Percentiles rank a stretch among this genome's conserved stretches.
phyloP scores from a whole-genome alignment of 2,113 vertebrate species.

The Emydura subglobosa region DNA sequence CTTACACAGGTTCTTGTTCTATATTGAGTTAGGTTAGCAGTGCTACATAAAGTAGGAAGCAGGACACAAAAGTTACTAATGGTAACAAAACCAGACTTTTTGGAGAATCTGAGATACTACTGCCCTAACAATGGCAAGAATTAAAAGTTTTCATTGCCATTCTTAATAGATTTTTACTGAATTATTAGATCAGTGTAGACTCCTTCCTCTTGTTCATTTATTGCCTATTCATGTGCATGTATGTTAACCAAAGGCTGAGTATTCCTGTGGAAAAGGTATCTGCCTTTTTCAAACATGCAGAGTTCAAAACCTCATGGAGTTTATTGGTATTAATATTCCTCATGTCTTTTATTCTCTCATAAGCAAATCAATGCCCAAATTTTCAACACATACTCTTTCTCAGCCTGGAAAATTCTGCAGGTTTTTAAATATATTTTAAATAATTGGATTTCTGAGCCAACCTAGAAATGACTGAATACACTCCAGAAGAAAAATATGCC shows the following conservation, averaged over 20 bases:
- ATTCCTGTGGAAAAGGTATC: neutral
- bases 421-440: neutral
- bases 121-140: neutral
- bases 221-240: neutral
- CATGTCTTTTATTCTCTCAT: neutral
- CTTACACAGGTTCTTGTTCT: neutral
- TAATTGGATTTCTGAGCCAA: neutral
- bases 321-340: neutral
- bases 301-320: neutral
- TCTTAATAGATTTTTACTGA: neutral
- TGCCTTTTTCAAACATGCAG: neutral
- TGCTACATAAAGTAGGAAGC: neutral
- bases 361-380: neutral
- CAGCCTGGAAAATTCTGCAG: neutral
- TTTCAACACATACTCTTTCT: neutral
- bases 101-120: neutral
- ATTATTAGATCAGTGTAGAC: neutral
- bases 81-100: neutral
- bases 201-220: neutral
- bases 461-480: neutral
- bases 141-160: neutral
- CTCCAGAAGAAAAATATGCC: neutral
- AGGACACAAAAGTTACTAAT: neutral
- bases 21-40: neutral
- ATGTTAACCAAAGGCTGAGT: rapidly evolving